phyloP scores from a whole-genome alignment of 1,140 invertebrate species.

The Bombus waltoni region DNA sequence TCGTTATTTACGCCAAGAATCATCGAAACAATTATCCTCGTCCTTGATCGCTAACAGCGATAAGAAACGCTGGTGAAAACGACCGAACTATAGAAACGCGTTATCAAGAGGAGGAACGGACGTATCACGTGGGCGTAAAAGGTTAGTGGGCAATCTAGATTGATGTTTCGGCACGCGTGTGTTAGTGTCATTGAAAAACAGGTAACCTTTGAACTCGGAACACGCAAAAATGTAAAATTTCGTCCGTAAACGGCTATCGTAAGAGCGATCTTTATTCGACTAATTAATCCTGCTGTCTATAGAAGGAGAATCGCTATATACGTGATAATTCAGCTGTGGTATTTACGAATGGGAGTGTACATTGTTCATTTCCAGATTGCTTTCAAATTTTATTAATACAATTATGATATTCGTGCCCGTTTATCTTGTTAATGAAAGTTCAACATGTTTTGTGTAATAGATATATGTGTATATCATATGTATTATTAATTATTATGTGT shows the following conservation, averaged over 20 bases:
- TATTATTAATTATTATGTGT: too few relatives aligned
- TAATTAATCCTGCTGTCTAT: neutral
- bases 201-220: neutral
- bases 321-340: too few relatives aligned
- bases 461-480: too few relatives aligned
- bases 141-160: conserved; percentile 17
- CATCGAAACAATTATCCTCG: conserved; percentile 7
- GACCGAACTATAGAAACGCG: neutral
- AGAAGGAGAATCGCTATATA: too few relatives aligned
- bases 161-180: conserved; percentile 5
- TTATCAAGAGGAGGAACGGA: neutral
- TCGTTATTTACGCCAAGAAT: neutral
- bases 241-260: neutral
- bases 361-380: neutral
- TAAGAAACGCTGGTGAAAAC: neutral
- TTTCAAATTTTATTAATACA: neutral
- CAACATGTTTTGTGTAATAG: neutral
- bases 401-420: neutral
- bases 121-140: conserved; percentile 11
- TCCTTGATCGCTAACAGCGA: neutral
- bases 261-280: neutral
- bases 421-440: neutral
- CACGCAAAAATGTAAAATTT: conserved; percentile 24
- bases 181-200: neutral
- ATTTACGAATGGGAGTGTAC: too few relatives aligned